These are phyloP conservation scores for Cybosia mesomella DNA, from an alignment of 2,888 invertebrate species.

Conservation along the genomic window DNA sequence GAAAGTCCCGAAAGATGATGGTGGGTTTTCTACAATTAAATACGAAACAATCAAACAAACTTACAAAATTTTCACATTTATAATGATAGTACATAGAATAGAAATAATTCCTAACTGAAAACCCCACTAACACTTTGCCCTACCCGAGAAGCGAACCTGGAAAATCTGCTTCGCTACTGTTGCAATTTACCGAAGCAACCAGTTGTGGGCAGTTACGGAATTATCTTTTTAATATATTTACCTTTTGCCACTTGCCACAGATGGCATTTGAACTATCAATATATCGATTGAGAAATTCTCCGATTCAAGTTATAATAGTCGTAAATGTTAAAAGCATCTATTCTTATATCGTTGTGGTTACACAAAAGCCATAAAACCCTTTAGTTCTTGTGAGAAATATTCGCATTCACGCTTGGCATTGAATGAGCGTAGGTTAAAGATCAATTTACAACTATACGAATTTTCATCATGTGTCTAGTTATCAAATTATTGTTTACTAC, in stretches of 20 bases:
- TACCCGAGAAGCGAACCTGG: not conserved
- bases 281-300: not conserved
- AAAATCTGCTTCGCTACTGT: not conserved
- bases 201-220: not conserved
- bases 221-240: not conserved
- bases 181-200: not conserved
- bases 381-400: not conserved
- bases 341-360: not conserved
- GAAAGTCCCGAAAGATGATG: too few relatives aligned
- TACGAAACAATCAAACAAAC: not conserved
- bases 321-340: constrained; percentile 1
- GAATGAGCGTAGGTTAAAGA: constrained; percentile 12
- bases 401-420: not conserved
- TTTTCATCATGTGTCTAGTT: not conserved
- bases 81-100: not conserved
- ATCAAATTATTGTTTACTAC: not conserved
- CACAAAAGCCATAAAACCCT: constrained; percentile 5
- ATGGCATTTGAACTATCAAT: constrained; percentile 1
- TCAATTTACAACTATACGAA: constrained; percentile 7
- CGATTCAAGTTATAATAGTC: not conserved
- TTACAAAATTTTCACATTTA: not conserved
- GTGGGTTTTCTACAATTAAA: too few relatives aligned
- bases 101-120: too few relatives aligned
- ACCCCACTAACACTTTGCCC: not conserved
- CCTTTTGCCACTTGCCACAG: constrained; percentile 1